These are phyloP conservation scores for Mesembrinibis cayennensis DNA, from an alignment of 2,113 vertebrate genomes.

Conservation along the genomic window DNA sequence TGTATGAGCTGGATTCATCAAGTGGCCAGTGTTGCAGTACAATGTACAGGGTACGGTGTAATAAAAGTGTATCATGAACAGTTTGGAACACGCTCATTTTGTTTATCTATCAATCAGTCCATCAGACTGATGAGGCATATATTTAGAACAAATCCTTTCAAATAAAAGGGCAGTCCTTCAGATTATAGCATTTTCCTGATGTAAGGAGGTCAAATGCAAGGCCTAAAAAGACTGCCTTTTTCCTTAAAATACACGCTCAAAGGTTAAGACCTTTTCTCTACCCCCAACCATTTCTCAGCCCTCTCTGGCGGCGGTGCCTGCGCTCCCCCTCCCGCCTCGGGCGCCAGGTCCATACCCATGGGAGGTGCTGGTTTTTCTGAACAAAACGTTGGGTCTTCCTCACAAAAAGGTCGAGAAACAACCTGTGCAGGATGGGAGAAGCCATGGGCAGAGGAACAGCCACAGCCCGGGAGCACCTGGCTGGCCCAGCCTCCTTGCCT, in stretches of 20 bases:
- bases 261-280: neutral
- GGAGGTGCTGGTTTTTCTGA: neutral
- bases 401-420: neutral
- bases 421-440: fast-evolving
- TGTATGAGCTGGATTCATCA: neutral
- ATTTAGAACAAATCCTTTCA: neutral
- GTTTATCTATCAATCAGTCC: neutral
- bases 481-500: neutral
- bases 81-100: fast-evolving
- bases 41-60: fast-evolving
- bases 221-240: neutral
- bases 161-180: neutral
- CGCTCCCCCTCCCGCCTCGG: fast-evolving
- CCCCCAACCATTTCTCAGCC: neutral
- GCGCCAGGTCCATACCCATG: neutral
- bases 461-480: fast-evolving
- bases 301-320: neutral
- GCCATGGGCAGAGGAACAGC: neutral
- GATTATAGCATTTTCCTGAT: neutral
- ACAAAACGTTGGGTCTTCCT: neutral
- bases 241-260: neutral
- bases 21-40: no score
- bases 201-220: neutral
- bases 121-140: fast-evolving
- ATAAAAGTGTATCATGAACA: fast-evolving